Evolutionary conservation across 2,797 vertebrate species (phyloP), one percentile per base, ranked within the genome.

Genomic region (Cheirogaleus major): DNA sequence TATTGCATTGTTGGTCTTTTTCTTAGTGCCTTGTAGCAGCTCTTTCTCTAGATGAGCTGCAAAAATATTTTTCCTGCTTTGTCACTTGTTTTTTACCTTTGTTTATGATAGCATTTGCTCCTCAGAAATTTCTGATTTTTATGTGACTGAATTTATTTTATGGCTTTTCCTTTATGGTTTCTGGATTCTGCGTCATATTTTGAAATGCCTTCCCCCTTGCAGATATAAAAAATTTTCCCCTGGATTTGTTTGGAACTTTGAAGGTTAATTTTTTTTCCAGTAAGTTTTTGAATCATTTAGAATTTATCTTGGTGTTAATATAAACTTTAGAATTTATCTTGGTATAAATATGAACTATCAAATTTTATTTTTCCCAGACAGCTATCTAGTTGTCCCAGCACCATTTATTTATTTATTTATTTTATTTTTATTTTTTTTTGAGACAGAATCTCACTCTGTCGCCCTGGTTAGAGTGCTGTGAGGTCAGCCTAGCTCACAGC

Each of bases 41-140:
- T 45, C 22, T 76, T 93, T 86, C 72, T 88, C 50, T 85, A 30
- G 20, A 57, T 57, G 41, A 69, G 18, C 50, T 84, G 25, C 45
- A 85, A 87, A 94, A 96, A 43, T 84, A 43, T 61, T 90, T 72
- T 92, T 50, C 45, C 25, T 76, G 32, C 38, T 88, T 92, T 93
- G 45, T 52, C 45, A 88, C n/a, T 91, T 87, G 10, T 84, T n/a
- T 65, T 87, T 89, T 83, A 25, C 13, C 14, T 89, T 95, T 89
- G 81, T 72, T 86, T 70, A 78, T 57, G 18, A n/a, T 70, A 52
- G 15, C 55, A 45, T 27, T 72, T 82, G 57, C 2, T 32, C 32
- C 52, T 91, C 14, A 85, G 65, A 83, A 84, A 38, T 38, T 67
- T 93, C 30, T 90, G 8, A 69, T 70, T 92, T 95, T 79, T 35